Evolutionary conservation across 2,888 invertebrate species (phyloP).

Genomic region (Polyploca ridens): DNA sequence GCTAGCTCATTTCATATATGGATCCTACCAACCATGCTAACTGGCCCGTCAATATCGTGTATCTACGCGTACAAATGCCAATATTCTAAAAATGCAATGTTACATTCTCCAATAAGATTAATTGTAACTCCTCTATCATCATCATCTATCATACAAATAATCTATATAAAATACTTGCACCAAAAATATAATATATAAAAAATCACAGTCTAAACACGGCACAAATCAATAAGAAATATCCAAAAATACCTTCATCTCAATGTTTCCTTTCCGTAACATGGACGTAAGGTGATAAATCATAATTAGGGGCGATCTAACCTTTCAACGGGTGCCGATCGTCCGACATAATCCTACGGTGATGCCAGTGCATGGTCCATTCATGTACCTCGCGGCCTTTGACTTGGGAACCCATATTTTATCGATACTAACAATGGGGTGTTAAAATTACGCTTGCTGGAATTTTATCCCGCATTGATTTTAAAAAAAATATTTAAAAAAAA

Average conservation of each 20-base stretch:
- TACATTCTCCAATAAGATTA: no score
- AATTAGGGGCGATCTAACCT: conserved; percentile 70
- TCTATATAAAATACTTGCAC: background rate
- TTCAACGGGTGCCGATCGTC: conserved; percentile 75
- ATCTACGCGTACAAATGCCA: no score
- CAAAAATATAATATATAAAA: background rate
- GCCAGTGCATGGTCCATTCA: conserved; percentile 35
- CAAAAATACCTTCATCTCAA: background rate
- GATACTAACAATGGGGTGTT: conserved; percentile 44
- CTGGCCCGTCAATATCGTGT: no score
- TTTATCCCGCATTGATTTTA: background rate
- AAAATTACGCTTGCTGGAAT: conserved; percentile 17
- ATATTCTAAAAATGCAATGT: no score
- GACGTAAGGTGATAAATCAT: conserved; percentile 65
- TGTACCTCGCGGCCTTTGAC: conserved; percentile 53
- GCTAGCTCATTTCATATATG: no score
- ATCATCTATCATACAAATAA: no score
- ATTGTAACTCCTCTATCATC: no score
- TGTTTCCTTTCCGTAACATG: conserved; percentile 21
- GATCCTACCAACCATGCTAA: no score
- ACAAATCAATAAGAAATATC: conserved; percentile 6
- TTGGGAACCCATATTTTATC: conserved; percentile 54
- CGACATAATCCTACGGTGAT: conserved; percentile 54
- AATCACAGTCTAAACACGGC: background rate
- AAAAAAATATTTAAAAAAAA: no score